Evolutionary conservation across 2,888 invertebrate species (phyloP).

Genomic region (Oasisia sp.): DNA sequence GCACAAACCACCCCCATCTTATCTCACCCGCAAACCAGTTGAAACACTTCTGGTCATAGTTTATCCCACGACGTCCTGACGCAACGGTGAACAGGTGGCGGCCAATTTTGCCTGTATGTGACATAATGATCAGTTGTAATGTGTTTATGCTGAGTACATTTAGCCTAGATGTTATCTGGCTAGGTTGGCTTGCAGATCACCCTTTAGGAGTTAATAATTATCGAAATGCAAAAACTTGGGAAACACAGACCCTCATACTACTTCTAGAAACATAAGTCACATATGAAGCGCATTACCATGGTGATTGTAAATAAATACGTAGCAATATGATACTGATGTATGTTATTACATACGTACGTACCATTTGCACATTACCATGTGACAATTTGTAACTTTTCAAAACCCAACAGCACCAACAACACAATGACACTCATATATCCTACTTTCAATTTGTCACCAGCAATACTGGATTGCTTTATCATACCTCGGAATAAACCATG

Average conservation of each 20-base stretch:
- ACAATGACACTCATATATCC: too few species aligned
- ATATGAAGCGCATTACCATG: too few species aligned
- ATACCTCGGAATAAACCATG: too few species aligned
- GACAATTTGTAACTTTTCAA: too few species aligned
- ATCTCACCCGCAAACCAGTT: not conserved
- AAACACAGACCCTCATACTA: too few species aligned
- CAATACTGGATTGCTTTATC: not conserved
- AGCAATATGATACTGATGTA: not conserved
- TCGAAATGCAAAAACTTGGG: not conserved
- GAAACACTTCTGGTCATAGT: constrained; percentile 24
- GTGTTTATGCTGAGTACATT: not conserved
- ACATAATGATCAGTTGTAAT: not conserved
- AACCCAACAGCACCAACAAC: too few species aligned
- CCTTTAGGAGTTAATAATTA: not conserved
- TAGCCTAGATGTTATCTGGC: too few species aligned
- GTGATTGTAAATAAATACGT: too few species aligned
- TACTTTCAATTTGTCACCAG: too few species aligned
- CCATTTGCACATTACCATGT: too few species aligned
- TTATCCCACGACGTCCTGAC: not conserved
- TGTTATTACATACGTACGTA: not conserved
- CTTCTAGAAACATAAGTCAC: too few species aligned
- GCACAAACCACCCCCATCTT: not conserved
- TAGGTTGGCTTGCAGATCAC: too few species aligned
- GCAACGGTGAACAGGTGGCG: not conserved
- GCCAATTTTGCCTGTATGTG: not conserved